phyloP scores from a whole-genome alignment of 2,113 vertebrate species.

The Calidris pygmaea region DNA sequence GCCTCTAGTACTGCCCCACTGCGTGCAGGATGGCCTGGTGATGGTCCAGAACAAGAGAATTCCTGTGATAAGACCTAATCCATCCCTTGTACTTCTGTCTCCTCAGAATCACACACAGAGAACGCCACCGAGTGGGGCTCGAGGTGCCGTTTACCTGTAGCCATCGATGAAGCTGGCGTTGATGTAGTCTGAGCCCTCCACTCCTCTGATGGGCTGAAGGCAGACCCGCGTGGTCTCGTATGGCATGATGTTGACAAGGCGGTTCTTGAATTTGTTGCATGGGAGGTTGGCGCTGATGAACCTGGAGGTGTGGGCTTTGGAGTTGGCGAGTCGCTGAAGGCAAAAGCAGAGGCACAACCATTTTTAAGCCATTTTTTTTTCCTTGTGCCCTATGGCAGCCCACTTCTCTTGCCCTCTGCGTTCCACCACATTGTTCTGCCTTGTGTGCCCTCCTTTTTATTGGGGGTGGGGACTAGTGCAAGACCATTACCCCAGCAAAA shows the following conservation, averaged over 20 bases:
- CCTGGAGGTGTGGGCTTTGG: slow-evolving; percentile 96
- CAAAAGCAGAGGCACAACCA: neutral
- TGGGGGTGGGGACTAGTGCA: accelerated
- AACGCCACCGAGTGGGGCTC: accelerated
- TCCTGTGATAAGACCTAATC: accelerated
- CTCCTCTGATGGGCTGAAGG: slow-evolving; percentile 95
- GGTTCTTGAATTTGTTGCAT: slow-evolving; percentile 99
- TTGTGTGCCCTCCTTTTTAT: neutral
- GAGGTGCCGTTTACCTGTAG: slow-evolving; percentile 80
- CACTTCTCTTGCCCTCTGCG: accelerated
- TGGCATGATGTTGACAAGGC: slow-evolving; percentile 98
- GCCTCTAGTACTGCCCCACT: accelerated
- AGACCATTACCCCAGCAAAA: neutral
- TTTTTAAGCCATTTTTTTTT: neutral
- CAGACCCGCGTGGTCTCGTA: slow-evolving; percentile 96
- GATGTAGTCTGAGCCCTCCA: slow-evolving; percentile 97
- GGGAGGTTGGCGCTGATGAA: slow-evolving; percentile 99
- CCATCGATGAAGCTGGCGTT: slow-evolving; percentile 96
- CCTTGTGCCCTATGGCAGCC: neutral
- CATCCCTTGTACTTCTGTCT: neutral
- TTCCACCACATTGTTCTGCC: accelerated
- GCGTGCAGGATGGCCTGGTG: accelerated
- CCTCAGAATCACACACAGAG: neutral
- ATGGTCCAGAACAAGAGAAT: neutral
- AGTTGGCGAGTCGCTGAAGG: slow-evolving; percentile 93